Evolutionary conservation across 2,888 invertebrate species (phyloP).

Genomic region (Mythimna pallens): DNA sequence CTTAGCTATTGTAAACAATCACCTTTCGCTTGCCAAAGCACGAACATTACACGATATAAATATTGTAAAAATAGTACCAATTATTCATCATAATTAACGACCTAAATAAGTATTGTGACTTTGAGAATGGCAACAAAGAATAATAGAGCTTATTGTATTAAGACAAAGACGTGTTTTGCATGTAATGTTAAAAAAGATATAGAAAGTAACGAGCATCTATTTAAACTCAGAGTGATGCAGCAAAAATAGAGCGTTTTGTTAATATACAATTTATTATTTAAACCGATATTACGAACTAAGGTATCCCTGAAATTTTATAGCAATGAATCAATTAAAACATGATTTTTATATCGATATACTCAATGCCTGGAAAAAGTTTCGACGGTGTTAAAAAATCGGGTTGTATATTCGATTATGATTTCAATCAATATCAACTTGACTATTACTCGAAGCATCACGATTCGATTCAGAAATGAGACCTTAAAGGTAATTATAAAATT

Average conservation of each 20-base stretch:
- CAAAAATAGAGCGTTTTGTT: constrained; percentile 15
- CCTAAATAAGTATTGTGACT: constrained; percentile 41
- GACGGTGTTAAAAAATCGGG: neutral
- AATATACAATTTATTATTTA: neutral
- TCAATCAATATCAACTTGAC: neutral
- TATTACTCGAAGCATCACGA: too few relatives aligned
- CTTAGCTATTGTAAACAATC: constrained; percentile 14
- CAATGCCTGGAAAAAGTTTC: neutral
- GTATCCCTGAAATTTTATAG: neutral
- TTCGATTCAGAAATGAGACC: neutral
- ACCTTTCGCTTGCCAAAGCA: constrained; percentile 33
- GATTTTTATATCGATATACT: neutral
- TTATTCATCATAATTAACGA: constrained; percentile 38
- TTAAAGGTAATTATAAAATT: neutral
- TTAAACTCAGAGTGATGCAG: neutral
- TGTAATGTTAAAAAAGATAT: neutral
- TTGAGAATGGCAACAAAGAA: constrained; percentile 47
- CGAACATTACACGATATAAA: constrained; percentile 34
- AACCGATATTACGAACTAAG: neutral
- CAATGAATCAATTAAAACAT: neutral
- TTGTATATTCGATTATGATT: neutral
- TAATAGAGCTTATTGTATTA: constrained; percentile 18
- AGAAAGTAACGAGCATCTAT: neutral
- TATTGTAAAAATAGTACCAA: constrained; percentile 49
- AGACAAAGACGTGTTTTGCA: constrained; percentile 5